Evolutionary conservation across 30 jellyfish, hydroid and myxozoan genomes (phyloP).

Genomic region (Clytia hemisphaerica): DNA sequence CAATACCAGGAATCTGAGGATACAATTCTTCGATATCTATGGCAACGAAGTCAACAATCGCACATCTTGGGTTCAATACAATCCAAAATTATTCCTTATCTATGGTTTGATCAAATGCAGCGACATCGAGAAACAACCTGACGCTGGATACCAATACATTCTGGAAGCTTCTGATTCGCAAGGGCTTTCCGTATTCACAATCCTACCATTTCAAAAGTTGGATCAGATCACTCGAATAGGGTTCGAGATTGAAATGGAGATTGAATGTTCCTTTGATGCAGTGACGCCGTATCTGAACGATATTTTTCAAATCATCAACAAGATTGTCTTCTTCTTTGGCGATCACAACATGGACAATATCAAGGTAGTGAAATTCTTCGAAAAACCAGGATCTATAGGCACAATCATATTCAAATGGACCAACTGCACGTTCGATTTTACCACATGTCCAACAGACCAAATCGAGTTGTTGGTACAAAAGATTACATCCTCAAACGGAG

Average conservation of each 20-base stretch:
- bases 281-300: slow-evolving; percentile 6
- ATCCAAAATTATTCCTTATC: neutral
- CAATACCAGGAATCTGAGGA: slow-evolving; percentile 30
- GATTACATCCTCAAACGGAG: neutral
- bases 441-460: neutral
- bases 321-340: neutral
- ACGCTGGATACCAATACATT: slow-evolving; percentile 2
- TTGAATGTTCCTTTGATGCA: neutral
- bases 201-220: neutral
- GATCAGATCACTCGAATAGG: neutral
- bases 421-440: slow-evolving; percentile 9
- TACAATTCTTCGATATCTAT: slow-evolving; percentile 16
- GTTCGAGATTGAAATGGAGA: neutral
- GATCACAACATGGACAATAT: neutral
- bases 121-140: slow-evolving; percentile 8
- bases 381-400: neutral
- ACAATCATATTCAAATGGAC: slow-evolving; percentile 1
- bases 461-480: neutral
- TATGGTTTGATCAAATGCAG: slow-evolving; percentile 31
- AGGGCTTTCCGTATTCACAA: slow-evolving; percentile 28
- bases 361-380: neutral
- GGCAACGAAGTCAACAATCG: neutral
- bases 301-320: slow-evolving; percentile 12
- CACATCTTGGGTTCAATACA: slow-evolving; percentile 32
- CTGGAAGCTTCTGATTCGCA: slow-evolving; percentile 30